A percentile compares a stretch with the other conserved stretches of the same genome.
Evolutionary conservation across 2,113 vertebrate genomes (phyloP).

Genomic region (Alexandromys fortis): DNA sequence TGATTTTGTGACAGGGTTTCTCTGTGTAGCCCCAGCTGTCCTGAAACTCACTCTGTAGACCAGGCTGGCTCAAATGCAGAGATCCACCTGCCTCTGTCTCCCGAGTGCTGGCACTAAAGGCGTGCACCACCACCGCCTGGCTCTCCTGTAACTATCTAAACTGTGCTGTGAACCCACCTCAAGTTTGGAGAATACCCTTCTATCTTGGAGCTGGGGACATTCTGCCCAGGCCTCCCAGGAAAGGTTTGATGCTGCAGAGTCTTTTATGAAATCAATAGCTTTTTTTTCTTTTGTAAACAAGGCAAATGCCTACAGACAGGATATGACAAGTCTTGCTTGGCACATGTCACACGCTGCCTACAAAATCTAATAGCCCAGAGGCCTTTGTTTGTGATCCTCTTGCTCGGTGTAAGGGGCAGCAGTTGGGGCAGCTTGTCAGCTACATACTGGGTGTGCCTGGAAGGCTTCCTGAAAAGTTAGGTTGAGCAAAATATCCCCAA

Average conservation of each 20-base stretch:
- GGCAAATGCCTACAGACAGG: neutral
- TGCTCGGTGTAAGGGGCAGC: neutral
- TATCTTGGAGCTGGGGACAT: slow-evolving; percentile 36
- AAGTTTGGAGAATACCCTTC: slow-evolving; percentile 62
- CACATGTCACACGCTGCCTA: neutral
- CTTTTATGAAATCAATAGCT: neutral
- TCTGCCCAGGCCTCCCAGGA: neutral
- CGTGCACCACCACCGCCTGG: neutral
- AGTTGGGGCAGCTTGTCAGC: accelerated
- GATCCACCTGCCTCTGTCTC: neutral
- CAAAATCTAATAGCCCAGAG: neutral
- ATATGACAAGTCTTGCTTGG: neutral
- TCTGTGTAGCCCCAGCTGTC: neutral
- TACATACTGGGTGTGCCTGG: neutral
- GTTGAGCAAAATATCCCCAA: neutral
- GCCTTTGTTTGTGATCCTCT: neutral
- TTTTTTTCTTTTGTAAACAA: neutral
- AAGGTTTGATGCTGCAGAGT: neutral
- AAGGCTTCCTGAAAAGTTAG: neutral
- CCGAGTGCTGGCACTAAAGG: neutral
- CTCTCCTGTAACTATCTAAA: neutral
- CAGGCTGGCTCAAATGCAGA: neutral
- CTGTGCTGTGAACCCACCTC: neutral
- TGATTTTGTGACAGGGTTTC: neutral
- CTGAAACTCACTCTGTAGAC: neutral